phyloP scores from a whole-genome alignment of 2,113 vertebrate genomes.

The Notarius quadriscutis region DNA sequence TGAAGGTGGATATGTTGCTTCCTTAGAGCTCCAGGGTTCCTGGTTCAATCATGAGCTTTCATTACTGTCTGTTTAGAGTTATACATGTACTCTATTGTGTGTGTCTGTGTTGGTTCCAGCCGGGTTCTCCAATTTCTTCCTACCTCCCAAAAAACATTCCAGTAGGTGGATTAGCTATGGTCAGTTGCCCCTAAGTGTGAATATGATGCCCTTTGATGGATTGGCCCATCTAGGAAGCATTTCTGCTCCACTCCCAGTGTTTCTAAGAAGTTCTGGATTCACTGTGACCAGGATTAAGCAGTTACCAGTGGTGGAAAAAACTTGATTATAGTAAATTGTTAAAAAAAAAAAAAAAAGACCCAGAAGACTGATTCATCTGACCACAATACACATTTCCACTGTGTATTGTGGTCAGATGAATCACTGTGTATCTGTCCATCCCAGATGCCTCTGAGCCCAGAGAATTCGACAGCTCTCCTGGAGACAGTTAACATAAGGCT shows the following conservation, averaged over 20 bases:
- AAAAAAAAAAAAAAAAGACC: too few relatives aligned
- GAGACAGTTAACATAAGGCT: too few relatives aligned
- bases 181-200: background rate
- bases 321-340: background rate
- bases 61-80: background rate
- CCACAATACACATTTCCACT: too few relatives aligned
- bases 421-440: too few relatives aligned
- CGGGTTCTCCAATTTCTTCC: background rate
- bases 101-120: background rate
- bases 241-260: background rate
- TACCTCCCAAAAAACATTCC: background rate
- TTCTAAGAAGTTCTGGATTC: background rate
- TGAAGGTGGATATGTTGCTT: background rate
- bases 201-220: too few relatives aligned
- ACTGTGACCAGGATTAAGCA: background rate
- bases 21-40: background rate
- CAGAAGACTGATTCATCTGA: too few relatives aligned
- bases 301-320: background rate
- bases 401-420: too few relatives aligned
- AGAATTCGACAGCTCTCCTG: too few relatives aligned
- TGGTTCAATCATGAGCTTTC: background rate
- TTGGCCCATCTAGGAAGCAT: background rate
- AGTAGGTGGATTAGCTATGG: background rate
- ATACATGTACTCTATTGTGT: background rate
- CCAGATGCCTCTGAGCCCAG: too few relatives aligned